phyloP scores from a whole-genome alignment of 1,140 invertebrate species.

The Caenorhabditis tropicalis region DNA sequence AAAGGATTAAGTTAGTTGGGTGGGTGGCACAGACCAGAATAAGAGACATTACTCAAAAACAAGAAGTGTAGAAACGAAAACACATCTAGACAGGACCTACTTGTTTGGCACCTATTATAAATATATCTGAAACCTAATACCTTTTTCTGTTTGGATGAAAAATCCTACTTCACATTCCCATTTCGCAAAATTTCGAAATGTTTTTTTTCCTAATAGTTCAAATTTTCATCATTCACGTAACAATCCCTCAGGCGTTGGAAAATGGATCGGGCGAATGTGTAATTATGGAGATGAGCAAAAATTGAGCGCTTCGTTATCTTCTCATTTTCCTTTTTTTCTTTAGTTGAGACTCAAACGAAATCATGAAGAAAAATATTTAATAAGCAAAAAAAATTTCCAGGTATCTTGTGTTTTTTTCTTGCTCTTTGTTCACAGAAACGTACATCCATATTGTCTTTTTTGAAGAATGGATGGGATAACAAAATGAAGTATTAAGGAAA shows the following conservation, averaged over 20 bases:
- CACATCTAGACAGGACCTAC: neutral
- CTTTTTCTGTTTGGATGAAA: neutral
- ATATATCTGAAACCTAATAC: neutral
- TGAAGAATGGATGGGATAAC: no score
- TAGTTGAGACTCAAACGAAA: neutral
- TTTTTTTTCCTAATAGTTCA: neutral
- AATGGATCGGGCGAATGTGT: neutral
- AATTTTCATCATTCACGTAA: neutral
- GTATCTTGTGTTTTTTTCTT: no score
- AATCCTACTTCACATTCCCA: no score
- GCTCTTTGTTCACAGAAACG: no score
- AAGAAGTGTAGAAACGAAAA: neutral
- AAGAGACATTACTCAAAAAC: neutral
- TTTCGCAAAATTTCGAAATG: neutral
- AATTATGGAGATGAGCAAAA: constrained; percentile 6
- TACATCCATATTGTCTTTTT: no score
- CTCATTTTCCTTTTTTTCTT: neutral
- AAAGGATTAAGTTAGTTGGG: neutral
- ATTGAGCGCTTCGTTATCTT: neutral
- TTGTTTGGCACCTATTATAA: neutral
- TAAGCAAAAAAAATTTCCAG: no score
- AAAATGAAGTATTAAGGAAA: no score
- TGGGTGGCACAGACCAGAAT: neutral
- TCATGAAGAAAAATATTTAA: no score
- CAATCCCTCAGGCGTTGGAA: neutral